Percentiles rank a stretch among this genome's conserved stretches.
Evolutionary conservation across 1,140 invertebrate species (phyloP).

Genomic region (Hypsibius dujardini): DNA sequence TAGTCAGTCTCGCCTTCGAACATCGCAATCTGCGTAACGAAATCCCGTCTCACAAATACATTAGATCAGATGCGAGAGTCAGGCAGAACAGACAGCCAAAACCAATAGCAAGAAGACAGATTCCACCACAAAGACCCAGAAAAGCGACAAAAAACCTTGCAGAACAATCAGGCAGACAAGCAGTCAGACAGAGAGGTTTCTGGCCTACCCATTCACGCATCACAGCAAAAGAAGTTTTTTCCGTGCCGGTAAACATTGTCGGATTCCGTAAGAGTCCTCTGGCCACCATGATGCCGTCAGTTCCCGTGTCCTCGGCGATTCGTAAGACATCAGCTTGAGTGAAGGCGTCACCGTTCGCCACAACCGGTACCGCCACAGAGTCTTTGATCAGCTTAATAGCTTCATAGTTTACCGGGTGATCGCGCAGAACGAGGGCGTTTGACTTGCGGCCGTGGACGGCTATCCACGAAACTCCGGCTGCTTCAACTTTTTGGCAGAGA

Average conservation of each 20-base stretch:
- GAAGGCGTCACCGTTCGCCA: conserved; percentile 78
- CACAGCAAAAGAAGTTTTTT: conserved; percentile 52
- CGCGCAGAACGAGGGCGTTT: conserved; percentile 47
- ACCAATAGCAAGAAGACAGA: too few relatives aligned
- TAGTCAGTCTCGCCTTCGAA: conserved; percentile 23
- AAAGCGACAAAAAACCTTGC: too few relatives aligned
- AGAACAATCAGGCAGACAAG: too few relatives aligned
- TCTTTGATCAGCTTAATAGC: conserved; percentile 52
- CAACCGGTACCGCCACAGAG: conserved; percentile 53
- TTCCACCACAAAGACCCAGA: too few relatives aligned
- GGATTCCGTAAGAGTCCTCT: conserved; percentile 75
- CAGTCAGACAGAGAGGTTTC: too few relatives aligned
- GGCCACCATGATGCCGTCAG: conserved; percentile 65
- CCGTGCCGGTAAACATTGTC: conserved; percentile 54
- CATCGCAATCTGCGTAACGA: conserved; percentile 42
- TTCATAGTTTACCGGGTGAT: conserved; percentile 53
- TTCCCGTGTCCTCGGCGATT: conserved; percentile 48
- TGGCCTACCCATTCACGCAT: conserved; percentile 69
- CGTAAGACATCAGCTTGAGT: conserved; percentile 48
- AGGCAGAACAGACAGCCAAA: too few relatives aligned
- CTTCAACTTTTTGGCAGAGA: conserved; percentile 57
- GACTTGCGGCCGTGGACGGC: conserved; percentile 65
- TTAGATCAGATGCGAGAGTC: too few relatives aligned
- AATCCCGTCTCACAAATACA: too few relatives aligned
- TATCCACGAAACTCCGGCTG: conserved; percentile 64